phyloP scores from a whole-genome alignment of 2,888 invertebrate genomes.

The Eupithecia subumbrata region DNA sequence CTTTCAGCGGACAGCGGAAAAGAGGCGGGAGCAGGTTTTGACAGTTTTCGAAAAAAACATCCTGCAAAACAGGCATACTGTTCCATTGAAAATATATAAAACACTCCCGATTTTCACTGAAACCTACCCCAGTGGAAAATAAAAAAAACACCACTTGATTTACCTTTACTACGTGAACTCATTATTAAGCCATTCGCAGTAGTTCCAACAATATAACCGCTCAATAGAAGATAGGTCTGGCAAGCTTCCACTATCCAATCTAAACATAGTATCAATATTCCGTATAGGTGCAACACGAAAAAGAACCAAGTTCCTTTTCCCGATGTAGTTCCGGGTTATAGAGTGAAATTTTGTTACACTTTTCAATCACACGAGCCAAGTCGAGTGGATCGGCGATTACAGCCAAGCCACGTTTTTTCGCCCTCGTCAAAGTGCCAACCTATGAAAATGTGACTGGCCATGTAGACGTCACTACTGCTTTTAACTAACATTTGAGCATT shows the following conservation, averaged over 20 bases:
- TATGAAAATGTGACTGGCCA: not conserved
- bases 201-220: conserved; percentile 1
- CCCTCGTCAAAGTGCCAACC: not conserved
- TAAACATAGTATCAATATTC: conserved; percentile 4
- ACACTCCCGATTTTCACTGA: not conserved
- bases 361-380: conserved; percentile 16
- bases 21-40: not conserved
- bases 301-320: conserved; percentile 5
- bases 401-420: not conserved
- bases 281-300: conserved; percentile 8
- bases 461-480: not conserved
- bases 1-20: not conserved
- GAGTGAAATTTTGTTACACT: conserved; percentile 30
- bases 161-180: not conserved
- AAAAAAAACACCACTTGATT: not conserved
- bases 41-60: not conserved
- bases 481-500: not conserved
- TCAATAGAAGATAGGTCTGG: conserved; percentile 29
- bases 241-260: conserved; percentile 33
- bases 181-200: not conserved
- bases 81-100: not conserved
- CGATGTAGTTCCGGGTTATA: conserved; percentile 13
- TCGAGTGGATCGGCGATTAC: not conserved
- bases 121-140: not conserved
- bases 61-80: no score